These are phyloP conservation scores for Ptiloglossa arizonensis DNA, from an alignment of 1,140 invertebrate species.

Conservation along the genomic window DNA sequence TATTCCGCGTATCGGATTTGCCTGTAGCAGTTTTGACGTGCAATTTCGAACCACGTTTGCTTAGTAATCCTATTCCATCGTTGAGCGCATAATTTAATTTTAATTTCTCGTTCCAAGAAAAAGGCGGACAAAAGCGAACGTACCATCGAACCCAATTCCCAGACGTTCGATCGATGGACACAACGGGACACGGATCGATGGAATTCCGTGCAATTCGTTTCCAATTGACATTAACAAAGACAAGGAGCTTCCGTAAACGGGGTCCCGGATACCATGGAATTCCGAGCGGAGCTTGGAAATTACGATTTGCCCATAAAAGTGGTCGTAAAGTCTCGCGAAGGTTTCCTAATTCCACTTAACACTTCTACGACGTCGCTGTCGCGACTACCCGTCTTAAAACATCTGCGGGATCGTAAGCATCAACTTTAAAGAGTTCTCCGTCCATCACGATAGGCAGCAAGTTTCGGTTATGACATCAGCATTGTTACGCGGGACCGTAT, in stretches of 20 bases:
- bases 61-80: too few relatives aligned
- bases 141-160: background rate
- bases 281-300: background rate
- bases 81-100: background rate
- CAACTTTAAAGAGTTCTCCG: slow-evolving; percentile 37
- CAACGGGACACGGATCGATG: background rate
- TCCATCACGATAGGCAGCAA: slow-evolving; percentile 16
- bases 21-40: too few relatives aligned
- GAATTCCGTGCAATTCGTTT: background rate
- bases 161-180: too few relatives aligned
- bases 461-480: slow-evolving; percentile 46
- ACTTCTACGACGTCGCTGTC: background rate
- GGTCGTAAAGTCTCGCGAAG: slow-evolving; percentile 11
- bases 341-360: slow-evolving; percentile 39
- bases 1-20: too few relatives aligned
- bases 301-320: slow-evolving; percentile 29
- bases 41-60: too few relatives aligned
- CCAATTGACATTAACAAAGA: background rate
- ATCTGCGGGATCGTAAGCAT: slow-evolving; percentile 18
- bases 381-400: slow-evolving; percentile 4
- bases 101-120: background rate
- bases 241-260: background rate
- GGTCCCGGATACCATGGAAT: background rate
- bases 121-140: background rate
- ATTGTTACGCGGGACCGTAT: slow-evolving; percentile 38